A percentile compares a stretch with the other conserved stretches of the same genome.
Evolutionary conservation across 2,113 vertebrate species (phyloP).

Genomic region (Hiodon tergisus): DNA sequence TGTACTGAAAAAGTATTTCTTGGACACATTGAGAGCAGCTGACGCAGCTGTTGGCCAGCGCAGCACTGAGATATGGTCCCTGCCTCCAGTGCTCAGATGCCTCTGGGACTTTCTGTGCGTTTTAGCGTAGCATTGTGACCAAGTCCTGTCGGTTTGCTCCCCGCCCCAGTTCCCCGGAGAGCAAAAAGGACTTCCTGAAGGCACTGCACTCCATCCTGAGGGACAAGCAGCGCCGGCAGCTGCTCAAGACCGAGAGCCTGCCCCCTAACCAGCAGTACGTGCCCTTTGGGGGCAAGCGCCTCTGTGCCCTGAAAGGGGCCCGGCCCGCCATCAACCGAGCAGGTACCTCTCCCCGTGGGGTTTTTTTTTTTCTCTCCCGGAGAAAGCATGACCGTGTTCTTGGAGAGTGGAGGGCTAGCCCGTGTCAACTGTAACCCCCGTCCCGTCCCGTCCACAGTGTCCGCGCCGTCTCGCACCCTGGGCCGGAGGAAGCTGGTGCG

Average conservation of each 20-base stretch:
- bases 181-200: constrained; percentile 89
- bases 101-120: no score
- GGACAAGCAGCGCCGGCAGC: constrained; percentile 87
- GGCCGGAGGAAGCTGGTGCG: constrained; percentile 76
- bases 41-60: no score
- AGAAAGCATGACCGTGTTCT: neutral
- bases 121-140: no score
- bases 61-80: no score
- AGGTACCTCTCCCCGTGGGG: constrained; percentile 60
- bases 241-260: constrained; percentile 89
- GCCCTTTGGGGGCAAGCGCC: constrained; percentile 90
- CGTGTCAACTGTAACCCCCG: neutral
- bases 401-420: neutral
- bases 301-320: constrained; percentile 86
- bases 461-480: constrained; percentile 79
- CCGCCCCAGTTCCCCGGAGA: constrained; percentile 74
- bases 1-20: no score
- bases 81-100: no score
- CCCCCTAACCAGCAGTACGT: constrained; percentile 88
- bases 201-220: constrained; percentile 85
- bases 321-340: constrained; percentile 83
- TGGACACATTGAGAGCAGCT: no score
- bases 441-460: constrained; percentile 61
- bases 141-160: neutral
- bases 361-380: neutral